Percentiles rank a stretch among this genome's conserved stretches.
Conservation (phyloP, 2,113 vertebrate genomes). For the Trematocara stigmaticum region DNA sequence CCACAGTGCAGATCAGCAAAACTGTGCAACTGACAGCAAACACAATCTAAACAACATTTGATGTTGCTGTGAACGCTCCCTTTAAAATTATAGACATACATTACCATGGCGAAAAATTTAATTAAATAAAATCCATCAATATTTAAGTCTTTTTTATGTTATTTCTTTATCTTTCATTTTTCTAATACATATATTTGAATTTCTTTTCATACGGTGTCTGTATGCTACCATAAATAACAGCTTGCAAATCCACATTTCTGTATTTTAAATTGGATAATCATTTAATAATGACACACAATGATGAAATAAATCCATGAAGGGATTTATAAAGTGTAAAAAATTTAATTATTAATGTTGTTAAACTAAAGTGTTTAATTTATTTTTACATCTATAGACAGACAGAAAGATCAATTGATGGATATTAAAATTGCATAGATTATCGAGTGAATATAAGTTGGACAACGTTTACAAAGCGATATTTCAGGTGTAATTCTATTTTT, state of each 20-base stretch:
- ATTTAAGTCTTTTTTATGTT: background rate
- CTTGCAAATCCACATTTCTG: background rate
- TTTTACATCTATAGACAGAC: background rate
- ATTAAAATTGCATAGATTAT: rapidly evolving
- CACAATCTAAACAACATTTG: background rate
- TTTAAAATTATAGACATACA: rapidly evolving
- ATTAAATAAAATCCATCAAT: background rate
- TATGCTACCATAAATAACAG: rapidly evolving
- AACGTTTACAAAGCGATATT: background rate
- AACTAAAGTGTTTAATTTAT: background rate
- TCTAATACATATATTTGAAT: background rate
- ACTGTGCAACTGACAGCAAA: background rate
- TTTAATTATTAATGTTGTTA: background rate
- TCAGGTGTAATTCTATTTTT: background rate
- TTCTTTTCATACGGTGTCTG: background rate
- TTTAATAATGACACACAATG: background rate
- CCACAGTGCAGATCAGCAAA: background rate
- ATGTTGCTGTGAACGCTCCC: background rate
- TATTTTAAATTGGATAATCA: background rate
- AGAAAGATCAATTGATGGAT: background rate
- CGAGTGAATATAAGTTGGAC: background rate
- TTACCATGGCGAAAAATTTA: rapidly evolving
- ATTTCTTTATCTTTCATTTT: background rate
- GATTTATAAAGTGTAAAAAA: background rate
- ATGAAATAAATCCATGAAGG: background rate